These are phyloP conservation scores for Psammodynastes pulverulentus DNA, from an alignment of 2,113 vertebrate genomes.

Conservation along the genomic window DNA sequence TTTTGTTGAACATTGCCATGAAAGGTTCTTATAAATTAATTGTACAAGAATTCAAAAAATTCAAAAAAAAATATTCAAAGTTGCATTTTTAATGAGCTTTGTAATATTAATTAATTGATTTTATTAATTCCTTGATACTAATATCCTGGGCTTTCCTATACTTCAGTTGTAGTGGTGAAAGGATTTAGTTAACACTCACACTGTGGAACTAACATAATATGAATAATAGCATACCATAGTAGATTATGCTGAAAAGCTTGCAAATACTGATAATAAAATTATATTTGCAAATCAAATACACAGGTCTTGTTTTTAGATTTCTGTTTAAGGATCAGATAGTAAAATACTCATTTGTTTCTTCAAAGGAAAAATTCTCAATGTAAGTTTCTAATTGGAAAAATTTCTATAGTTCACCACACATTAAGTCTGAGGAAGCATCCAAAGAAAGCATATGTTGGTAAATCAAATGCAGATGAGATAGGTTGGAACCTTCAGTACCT, in stretches of 20 bases:
- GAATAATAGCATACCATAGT: conserved; percentile 27
- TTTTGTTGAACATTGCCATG: neutral
- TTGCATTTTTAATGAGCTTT: neutral
- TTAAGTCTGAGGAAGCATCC: neutral
- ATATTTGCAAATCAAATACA: conserved; percentile 55
- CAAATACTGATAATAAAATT: conserved; percentile 56
- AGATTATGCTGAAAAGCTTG: neutral
- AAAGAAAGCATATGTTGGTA: conserved; percentile 28
- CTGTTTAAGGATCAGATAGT: conserved; percentile 37
- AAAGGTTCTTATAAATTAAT: neutral
- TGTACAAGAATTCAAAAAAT: neutral
- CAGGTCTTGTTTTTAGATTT: conserved; percentile 51
- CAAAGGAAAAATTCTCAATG: conserved; percentile 43
- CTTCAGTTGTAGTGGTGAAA: conserved; percentile 24
- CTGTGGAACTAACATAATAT: conserved; percentile 46
- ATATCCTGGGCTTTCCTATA: conserved; percentile 24
- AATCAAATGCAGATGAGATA: conserved; percentile 29
- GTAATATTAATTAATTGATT: neutral
- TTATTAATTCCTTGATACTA: conserved; percentile 12
- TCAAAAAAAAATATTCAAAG: neutral
- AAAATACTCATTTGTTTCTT: conserved; percentile 43
- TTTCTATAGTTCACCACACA: conserved; percentile 36
- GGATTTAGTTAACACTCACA: conserved; percentile 38
- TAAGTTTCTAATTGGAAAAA: conserved; percentile 36
- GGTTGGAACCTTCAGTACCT: neutral